phyloP scores from a whole-genome alignment of 1,140 invertebrate genomes.

The Meloidogyne exigua region DNA sequence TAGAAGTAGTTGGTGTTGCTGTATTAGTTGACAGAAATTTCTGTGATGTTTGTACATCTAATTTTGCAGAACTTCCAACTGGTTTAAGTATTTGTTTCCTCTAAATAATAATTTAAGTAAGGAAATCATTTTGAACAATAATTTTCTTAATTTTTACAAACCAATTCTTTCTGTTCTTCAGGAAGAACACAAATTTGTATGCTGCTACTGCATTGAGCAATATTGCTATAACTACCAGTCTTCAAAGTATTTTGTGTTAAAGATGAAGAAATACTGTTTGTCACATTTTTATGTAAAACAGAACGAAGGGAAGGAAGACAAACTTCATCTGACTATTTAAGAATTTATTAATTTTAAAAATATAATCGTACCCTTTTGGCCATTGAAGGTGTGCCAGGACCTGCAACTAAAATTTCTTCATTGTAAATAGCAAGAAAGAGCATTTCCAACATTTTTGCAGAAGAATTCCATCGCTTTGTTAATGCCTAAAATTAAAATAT shows the following conservation, averaged over 20 bases:
- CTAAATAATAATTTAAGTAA: not conserved
- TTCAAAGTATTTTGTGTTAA: not conserved
- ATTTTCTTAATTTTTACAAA: not conserved
- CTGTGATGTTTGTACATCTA: not conserved
- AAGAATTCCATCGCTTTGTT: slow-evolving; percentile 46
- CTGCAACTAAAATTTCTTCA: slow-evolving; percentile 58
- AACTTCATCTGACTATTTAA: not conserved
- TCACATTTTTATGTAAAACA: not conserved
- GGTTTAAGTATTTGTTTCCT: not conserved
- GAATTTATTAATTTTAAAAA: not conserved
- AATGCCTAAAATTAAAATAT: slow-evolving; percentile 38
- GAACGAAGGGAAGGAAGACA: not conserved
- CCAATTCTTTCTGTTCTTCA: not conserved
- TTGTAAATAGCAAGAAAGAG: slow-evolving; percentile 61
- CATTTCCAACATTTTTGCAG: slow-evolving; percentile 53
- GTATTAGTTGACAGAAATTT: not conserved
- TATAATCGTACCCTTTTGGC: slow-evolving; percentile 38
- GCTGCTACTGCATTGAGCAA: not conserved
- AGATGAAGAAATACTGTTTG: not conserved
- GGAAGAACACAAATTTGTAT: not conserved
- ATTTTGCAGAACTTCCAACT: not conserved
- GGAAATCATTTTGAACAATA: not conserved
- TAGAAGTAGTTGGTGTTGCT: not conserved
- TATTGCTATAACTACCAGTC: not conserved
- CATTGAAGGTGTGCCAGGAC: slow-evolving; percentile 45